Evolutionary conservation across 2,888 invertebrate genomes (phyloP), one percentile per base, ranked within the genome.

Genomic region (Trichopria drosophilae): DNA sequence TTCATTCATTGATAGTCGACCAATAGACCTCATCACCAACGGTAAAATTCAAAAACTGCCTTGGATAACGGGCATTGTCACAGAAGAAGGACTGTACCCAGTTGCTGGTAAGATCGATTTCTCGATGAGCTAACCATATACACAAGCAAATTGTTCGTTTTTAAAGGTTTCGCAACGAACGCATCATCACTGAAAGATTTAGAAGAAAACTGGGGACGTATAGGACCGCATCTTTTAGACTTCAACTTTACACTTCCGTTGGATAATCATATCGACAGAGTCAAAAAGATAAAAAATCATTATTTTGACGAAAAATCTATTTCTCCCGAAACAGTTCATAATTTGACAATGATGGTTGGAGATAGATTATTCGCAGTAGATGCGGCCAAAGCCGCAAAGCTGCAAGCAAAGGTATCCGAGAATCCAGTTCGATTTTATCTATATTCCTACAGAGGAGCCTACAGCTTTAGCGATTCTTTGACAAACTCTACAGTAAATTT

Each of bases 391-490:
- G 75, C 83, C 9, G 80, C 83, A 0, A 79, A 80, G 55, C 61
- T 83, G 34, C 85, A 86, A 63, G 81, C 84, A 0, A 64, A 72
- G 10, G 76, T 74, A 24, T 79, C 80, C 1, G 75, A 77, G 6
- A 81, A 82, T 54, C 83, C 86, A 0, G 80, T 84, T 3, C 84
- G 82, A 72, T 77, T 82, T 48, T 87, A 85, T 66, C 77, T 81
- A 9, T 88, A 83, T 68, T 73, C 80, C 2, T 84, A 81, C 73
- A 78, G 82, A 39, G 82, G 82, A 0, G 71, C 74, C 10, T 66
- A 70, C 45, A 86, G 86, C 61, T 67, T 82, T n/a, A 81, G 82
- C 1, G 76, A 81, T 40, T n/a, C 73, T 10, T 74, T 83, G 66
- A 78, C 82, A 1, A 61, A 71, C 0, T 80, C 80, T 6, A 71